Conservation (phyloP, 2,113 vertebrate species). For the Laticauda colubrina region DNA sequence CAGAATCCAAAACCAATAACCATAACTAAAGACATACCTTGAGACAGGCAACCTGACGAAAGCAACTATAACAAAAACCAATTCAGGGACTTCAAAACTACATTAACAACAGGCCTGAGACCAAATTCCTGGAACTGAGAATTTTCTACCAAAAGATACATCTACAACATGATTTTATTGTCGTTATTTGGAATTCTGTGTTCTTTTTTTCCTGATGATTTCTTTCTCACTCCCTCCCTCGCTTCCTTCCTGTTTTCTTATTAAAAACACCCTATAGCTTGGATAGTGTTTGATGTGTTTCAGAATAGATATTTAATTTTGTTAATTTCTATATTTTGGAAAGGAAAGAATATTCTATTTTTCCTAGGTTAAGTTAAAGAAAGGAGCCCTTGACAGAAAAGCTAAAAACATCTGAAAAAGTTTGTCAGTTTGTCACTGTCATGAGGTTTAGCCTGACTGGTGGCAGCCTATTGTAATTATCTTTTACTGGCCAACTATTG, state of each 20-base stretch:
- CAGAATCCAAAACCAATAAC: background rate
- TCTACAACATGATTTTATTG: background rate
- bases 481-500: background rate
- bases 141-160: background rate
- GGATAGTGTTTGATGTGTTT: background rate
- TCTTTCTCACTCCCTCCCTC: background rate
- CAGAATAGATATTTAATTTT: background rate
- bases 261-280: background rate
- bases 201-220: background rate
- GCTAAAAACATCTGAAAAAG: background rate
- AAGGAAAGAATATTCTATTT: background rate
- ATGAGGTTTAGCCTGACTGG: background rate
- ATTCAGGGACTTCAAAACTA: background rate
- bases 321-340: background rate
- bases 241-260: background rate
- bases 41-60: background rate
- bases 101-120: background rate
- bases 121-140: background rate
- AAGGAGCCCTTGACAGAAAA: background rate
- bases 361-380: background rate
- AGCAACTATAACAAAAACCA: background rate
- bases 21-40: background rate
- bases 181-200: background rate
- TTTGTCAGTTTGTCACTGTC: background rate
- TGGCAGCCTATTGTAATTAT: background rate